These are phyloP conservation scores for Acleris holmiana DNA, from an alignment of 2,888 invertebrate genomes.

Conservation along the genomic window DNA sequence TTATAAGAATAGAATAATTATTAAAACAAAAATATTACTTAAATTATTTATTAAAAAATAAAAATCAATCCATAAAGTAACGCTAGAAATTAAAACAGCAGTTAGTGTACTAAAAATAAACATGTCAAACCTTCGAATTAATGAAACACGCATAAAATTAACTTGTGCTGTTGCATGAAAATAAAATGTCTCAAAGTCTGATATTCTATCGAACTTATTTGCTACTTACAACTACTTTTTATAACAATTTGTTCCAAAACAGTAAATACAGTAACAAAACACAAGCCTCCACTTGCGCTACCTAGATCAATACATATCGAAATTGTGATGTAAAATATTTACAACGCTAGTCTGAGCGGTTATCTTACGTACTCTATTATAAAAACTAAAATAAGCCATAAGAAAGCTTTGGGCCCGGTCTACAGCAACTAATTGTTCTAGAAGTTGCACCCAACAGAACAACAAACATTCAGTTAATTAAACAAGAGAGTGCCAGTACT, in stretches of 20 bases:
- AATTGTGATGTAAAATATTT: constrained; percentile 75
- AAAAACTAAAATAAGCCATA: constrained; percentile 23
- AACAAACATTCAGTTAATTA: no score
- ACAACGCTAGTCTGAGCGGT: constrained; percentile 59
- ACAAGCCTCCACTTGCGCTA: constrained; percentile 51
- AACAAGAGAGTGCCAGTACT: no score
- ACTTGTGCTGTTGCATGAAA: constrained; percentile 49
- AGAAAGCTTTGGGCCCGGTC: constrained; percentile 36
- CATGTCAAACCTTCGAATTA: constrained; percentile 72
- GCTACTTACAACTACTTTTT: constrained; percentile 50
- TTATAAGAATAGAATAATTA: background rate
- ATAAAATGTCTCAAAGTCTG: constrained; percentile 40
- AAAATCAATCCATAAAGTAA: constrained; percentile 80
- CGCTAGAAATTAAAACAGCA: constrained; percentile 65
- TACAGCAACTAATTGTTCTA: no score
- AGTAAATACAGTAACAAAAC: constrained; percentile 68
- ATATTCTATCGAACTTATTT: constrained; percentile 41
- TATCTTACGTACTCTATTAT: constrained; percentile 40
- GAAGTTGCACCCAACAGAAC: no score
- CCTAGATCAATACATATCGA: constrained; percentile 51
- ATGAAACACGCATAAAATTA: constrained; percentile 52
- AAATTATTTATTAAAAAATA: constrained; percentile 77
- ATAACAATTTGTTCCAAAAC: constrained; percentile 72
- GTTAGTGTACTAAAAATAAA: constrained; percentile 66
- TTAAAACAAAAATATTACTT: constrained; percentile 46